Base-by-base conservation (phyloP, 2,888 invertebrate genomes). In the Dryobotodes eremita region DNA sequence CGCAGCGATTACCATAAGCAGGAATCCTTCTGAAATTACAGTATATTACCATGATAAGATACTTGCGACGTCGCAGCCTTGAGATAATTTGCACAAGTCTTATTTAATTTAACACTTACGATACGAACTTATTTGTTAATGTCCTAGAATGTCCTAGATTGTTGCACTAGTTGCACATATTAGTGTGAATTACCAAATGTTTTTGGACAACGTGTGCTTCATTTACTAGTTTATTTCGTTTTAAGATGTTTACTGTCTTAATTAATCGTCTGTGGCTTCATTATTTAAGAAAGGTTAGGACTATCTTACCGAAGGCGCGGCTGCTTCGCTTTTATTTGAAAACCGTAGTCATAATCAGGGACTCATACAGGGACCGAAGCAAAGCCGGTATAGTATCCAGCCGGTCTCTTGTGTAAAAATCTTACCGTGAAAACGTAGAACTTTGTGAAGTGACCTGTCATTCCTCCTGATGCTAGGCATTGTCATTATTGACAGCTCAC, bases 121-220 rank as follows among this genome's bases (percentile, higher is more conserved):
- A n/a, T 61, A 62, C n/a, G 20, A 62, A 73, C 62, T 42, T 55
- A 69, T 73, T 75, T 72, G 79, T 62, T 23, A n/a, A n/a, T n/a
- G n/a, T n/a, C n/a, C n/a, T n/a, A n/a, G n/a, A 26, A 62, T 64
- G 84, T 73, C 46, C 73, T 13, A 80, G 42, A 77, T 80, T 55
- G 23, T 46, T 77, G 84, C 59, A 76, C 66, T 80, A 68, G 74
- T 74, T 80, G 61, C 48, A 80, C 53, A 53, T 48, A 31, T 61
- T 50, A n/a, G 55, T 36, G 11, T 59, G 62, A 59, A 59, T 80
- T 73, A 71, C 31, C 7, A 62, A 71, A 79, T 61, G 20, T 23
- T 8, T 82, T 42, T 64, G 7, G n/a, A 46, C 23, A 59, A 59
- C n/a, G n/a, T 53, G 36, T 46, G 74, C n/a, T 66, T 69, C 61